Evolutionary conservation across 2,113 vertebrate species (phyloP).

Genomic region (Melanerpes aurifrons): DNA sequence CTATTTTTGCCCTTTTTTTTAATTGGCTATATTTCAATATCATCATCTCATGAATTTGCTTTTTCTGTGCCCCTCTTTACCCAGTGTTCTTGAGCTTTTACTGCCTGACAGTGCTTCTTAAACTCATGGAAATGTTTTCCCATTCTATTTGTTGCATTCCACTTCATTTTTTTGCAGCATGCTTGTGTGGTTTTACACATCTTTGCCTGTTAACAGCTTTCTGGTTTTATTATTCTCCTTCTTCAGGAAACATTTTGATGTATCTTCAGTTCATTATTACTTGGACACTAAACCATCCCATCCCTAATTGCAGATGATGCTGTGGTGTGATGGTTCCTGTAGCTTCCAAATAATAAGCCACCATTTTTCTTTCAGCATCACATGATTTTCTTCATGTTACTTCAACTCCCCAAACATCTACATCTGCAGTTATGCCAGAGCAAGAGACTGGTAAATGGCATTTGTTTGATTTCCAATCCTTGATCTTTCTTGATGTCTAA

Average conservation of each 20-base stretch:
- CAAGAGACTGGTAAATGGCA: background rate
- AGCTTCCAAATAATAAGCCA: background rate
- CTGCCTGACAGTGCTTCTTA: background rate
- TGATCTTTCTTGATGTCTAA: background rate
- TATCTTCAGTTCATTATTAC: background rate
- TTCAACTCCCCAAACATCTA: background rate
- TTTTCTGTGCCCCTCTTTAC: background rate
- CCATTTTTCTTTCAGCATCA: slow-evolving; percentile 3
- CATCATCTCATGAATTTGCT: background rate
- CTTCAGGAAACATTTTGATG: background rate
- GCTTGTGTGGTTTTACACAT: background rate
- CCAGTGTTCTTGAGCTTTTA: background rate
- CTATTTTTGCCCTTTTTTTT: background rate
- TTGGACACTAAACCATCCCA: rapidly evolving
- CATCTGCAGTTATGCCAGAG: background rate
- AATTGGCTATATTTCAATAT: background rate
- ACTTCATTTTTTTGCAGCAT: background rate
- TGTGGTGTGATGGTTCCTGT: background rate
- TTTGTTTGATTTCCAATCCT: background rate
- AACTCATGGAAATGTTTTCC: background rate
- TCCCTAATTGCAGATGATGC: background rate
- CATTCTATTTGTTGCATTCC: background rate
- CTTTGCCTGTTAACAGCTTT: background rate
- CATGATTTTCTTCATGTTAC: background rate
- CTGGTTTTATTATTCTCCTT: background rate